phyloP scores from a whole-genome alignment of 1,140 invertebrate genomes.

The Drosophila pallidifrons region DNA sequence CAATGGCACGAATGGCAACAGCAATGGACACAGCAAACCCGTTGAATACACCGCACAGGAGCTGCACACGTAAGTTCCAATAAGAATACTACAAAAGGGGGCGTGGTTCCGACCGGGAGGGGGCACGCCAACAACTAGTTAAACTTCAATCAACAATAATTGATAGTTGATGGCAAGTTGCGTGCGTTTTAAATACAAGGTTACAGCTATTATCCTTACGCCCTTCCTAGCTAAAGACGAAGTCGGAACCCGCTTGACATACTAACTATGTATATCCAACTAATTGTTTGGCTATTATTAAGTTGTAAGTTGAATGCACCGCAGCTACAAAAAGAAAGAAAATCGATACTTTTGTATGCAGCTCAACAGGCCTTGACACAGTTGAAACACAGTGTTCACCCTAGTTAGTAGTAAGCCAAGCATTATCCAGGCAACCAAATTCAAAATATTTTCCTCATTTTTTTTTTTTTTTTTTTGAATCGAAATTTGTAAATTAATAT shows the following conservation, averaged over 20 bases:
- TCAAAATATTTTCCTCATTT: background rate
- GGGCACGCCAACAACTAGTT: conserved; percentile 56
- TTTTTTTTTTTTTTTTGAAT: no score
- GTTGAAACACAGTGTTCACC: background rate
- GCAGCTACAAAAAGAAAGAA: no score
- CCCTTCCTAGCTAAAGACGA: background rate
- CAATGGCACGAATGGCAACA: conserved; percentile 30
- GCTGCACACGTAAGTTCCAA: conserved; percentile 64
- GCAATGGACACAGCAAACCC: conserved; percentile 35
- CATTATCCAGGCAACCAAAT: background rate
- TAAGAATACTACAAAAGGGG: background rate
- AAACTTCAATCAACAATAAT: conserved; percentile 37
- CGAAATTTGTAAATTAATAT: no score
- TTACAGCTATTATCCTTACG: conserved; percentile 9
- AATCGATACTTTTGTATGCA: background rate
- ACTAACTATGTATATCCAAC: background rate
- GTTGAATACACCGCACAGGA: conserved; percentile 63
- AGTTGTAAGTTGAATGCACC: no score
- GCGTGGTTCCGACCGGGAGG: background rate
- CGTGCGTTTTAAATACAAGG: conserved; percentile 2
- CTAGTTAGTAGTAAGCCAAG: no score
- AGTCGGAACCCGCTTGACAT: background rate
- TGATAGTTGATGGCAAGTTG: conserved; percentile 12
- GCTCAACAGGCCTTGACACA: background rate
- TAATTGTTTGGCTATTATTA: no score